A percentile compares a stretch with the other conserved stretches of the same genome.
Conservation (phyloP, 23 tunicate species). For the Ciona savignyi region DNA sequence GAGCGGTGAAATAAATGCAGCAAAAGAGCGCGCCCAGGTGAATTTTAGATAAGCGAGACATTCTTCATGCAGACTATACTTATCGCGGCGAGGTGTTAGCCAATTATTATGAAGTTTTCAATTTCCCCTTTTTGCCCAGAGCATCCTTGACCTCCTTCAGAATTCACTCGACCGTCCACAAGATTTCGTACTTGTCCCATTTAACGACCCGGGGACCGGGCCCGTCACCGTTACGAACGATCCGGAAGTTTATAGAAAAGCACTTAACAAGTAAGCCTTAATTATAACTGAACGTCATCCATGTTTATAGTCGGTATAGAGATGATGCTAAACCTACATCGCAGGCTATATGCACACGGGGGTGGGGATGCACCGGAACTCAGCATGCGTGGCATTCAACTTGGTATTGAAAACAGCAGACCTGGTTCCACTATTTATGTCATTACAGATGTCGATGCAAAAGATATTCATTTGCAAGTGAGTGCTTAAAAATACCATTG, state of each 20-base stretch:
- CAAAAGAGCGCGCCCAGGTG: slow-evolving; percentile 61
- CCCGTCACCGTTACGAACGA: slow-evolving; percentile 63
- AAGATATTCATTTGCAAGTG: slow-evolving; percentile 57
- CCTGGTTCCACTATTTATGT: slow-evolving; percentile 74
- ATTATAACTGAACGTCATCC: no score
- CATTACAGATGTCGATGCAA: slow-evolving; percentile 67
- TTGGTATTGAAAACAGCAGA: slow-evolving; percentile 58
- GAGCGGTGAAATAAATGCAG: slow-evolving; percentile 74
- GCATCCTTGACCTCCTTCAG: slow-evolving; percentile 23
- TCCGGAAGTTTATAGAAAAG: slow-evolving; percentile 32
- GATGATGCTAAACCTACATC: no score
- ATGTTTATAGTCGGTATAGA: no score
- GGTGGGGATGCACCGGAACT: slow-evolving; percentile 73
- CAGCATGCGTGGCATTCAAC: slow-evolving; percentile 61
- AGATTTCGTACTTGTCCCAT: slow-evolving; percentile 80
- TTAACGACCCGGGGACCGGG: slow-evolving; percentile 74
- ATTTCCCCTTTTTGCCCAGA: slow-evolving; percentile 10
- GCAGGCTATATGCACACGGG: slow-evolving; percentile 59
- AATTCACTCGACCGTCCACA: slow-evolving; percentile 66
- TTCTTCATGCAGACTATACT: neutral
- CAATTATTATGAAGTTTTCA: no score
- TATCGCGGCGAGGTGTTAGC: no score
- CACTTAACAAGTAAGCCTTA: slow-evolving; percentile 50
- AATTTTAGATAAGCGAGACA: neutral
- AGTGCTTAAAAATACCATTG: no score